Evolutionary conservation across 2,113 vertebrate genomes (phyloP), one percentile per base, ranked within the genome.

Genomic region (Osmerus eperlanus): DNA sequence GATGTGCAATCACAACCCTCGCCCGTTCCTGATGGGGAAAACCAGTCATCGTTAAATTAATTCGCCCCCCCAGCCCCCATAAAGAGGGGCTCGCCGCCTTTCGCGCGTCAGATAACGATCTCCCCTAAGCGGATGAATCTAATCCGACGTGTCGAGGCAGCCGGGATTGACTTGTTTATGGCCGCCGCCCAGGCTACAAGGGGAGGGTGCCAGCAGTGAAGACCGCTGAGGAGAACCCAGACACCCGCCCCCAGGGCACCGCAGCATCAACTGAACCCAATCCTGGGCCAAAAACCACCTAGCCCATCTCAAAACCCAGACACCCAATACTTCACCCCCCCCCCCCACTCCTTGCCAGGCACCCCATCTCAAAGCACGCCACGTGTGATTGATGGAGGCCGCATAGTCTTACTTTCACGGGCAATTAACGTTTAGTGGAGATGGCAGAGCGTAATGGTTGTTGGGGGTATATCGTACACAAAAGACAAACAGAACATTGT

Each of bases 1-100:
- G 32, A 64, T 41, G 62, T 14, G 14, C 23, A 23, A 15, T 29
- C 25, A 12, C 29, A 16, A n/a, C 55, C 71, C 76, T 65, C 63
- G 6, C 75, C 73, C 32, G 32, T 69, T 70, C 74, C 83, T 65
- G 80, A 89, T 89, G 86, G 90, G 84, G 88, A 84, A 84, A 88
- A 90, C 80, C 88, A 89, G 87, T 80, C 89, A 90, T 90, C 64
- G 86, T 91, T 89, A 90, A 91, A 91, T 90, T 90, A 87, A 89
- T 36, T 36, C 5, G 5, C 32, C 32, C 32, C 82, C 67, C 54
- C n/a, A n/a, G 5, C 32, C 32, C 66, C 84, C 81, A 82, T 88
- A 85, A 88, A 88, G 84, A 81, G 72, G 82, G 75, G 83, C 88
- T 76, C 61, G 1, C 41, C 41, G 41, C 9, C 63, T 1, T 65